Conservation (phyloP, 2,113 vertebrate genomes). For the Pollachius pollachius region DNA sequence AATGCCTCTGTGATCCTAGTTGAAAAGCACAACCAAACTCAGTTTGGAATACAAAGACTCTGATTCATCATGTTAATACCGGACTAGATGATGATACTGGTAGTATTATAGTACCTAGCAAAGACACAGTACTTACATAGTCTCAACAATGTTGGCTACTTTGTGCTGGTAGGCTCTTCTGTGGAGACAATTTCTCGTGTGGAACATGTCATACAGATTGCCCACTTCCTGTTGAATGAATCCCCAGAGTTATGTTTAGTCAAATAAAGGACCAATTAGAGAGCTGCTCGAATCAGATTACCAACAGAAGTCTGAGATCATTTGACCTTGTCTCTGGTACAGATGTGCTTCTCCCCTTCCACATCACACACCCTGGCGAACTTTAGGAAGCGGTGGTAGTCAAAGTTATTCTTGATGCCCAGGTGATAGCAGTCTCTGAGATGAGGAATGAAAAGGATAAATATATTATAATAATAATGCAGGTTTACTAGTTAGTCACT, state of each 20-base stretch:
- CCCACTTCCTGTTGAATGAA: conserved; percentile 79
- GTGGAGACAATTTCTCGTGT: conserved; percentile 87
- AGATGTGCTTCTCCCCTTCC: conserved; percentile 78
- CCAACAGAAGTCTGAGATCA: neutral
- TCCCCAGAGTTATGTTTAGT: neutral
- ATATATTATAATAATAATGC: no score
- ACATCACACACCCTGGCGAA: conserved; percentile 89
- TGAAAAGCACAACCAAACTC: neutral
- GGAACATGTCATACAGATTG: conserved; percentile 95
- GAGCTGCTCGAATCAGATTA: neutral
- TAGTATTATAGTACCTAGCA: no score
- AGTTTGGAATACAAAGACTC: neutral
- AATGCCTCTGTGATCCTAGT: conserved; percentile 92
- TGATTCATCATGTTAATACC: no score
- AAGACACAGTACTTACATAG: conserved; percentile 80
- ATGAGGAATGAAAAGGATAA: neutral
- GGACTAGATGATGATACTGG: no score
- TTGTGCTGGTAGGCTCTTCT: conserved; percentile 94
- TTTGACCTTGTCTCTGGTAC: conserved; percentile 88
- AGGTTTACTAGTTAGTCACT: no score
- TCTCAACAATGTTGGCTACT: conserved; percentile 88
- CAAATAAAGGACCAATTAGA: neutral
- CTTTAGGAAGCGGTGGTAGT: conserved; percentile 84
- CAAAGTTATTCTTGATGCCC: conserved; percentile 93
- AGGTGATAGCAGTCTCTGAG: conserved; percentile 91